Evolutionary conservation across 2,113 vertebrate genomes (phyloP).

Genomic region (pig (Sus scrofa)): T2T-Sscrofa CM000813.6:157769501-157770000

Average conservation of each 20-base stretch:
- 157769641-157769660: neutral
- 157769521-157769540: neutral
- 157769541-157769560: neutral
- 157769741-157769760: neutral
- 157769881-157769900: neutral
- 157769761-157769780: neutral
- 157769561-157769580: neutral
- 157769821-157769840: neutral
- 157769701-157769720: conserved; percentile 19
- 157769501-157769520: neutral
- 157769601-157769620: neutral
- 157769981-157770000: neutral
- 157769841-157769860: neutral
- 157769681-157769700: neutral
- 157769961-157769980: neutral
- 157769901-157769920: neutral
- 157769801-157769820: neutral
- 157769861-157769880: neutral
- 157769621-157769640: neutral
- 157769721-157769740: neutral
- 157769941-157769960: neutral
- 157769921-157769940: neutral
- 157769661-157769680: neutral
- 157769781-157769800: neutral
- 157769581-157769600: neutral